phyloP scores from a whole-genome alignment of 2,113 vertebrate species.

The Podarcis muralis region DNA sequence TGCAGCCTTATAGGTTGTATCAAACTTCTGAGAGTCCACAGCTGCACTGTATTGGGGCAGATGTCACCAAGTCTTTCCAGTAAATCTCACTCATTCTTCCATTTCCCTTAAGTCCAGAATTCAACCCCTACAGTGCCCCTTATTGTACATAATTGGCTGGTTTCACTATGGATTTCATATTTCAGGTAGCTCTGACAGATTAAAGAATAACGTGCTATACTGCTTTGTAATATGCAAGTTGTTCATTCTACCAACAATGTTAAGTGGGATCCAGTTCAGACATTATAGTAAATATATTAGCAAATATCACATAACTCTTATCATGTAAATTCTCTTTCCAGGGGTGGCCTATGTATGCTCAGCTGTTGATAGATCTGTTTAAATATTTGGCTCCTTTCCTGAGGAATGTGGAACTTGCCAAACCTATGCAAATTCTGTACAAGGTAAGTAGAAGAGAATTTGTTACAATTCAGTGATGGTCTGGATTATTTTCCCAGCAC shows the following conservation, averaged over 20 bases:
- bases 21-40: no score
- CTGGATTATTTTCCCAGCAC: background rate
- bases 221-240: background rate
- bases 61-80: background rate
- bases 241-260: background rate
- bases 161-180: background rate
- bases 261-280: background rate
- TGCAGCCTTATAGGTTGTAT: no score
- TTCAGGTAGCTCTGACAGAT: background rate
- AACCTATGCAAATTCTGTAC: conserved; percentile 99
- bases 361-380: conserved; percentile 97
- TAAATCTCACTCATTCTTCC: background rate
- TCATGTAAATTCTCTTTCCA: conserved; percentile 63
- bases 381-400: conserved; percentile 98
- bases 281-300: background rate
- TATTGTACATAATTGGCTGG: background rate
- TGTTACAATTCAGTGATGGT: background rate
- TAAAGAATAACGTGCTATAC: background rate
- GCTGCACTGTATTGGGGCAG: background rate
- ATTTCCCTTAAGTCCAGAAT: background rate
- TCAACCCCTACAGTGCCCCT: background rate
- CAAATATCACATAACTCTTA: conserved; percentile 14
- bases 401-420: conserved; percentile 98
- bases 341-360: conserved; percentile 99
- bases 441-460: conserved; percentile 81